Base-by-base conservation (phyloP, 2,888 invertebrate genomes). In the Protodeltote pygarga region DNA sequence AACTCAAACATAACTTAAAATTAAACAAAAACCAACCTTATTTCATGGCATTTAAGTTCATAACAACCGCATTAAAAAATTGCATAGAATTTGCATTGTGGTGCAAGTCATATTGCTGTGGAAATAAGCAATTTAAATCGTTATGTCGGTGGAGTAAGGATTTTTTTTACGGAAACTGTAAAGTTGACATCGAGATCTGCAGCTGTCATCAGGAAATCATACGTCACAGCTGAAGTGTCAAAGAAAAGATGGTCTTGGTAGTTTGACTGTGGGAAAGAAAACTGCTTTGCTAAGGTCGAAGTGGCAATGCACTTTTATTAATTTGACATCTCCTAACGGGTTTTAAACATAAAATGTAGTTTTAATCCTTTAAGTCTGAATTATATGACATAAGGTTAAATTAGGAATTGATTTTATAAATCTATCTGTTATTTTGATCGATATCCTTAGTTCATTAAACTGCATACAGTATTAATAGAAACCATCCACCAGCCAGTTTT, bases 151-250 rank as follows among this genome's bases (percentile, higher is more conserved):
- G 17, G 3, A 17, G 3, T 59, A 64, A 67, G 37, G 41, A 35
- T 41, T 41, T 33, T 50, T n/a, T n/a, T n/a, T n/a, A n/a, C n/a
- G 13, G 3, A 9, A 33, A 23, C 27, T 29, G 33, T 62, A 52
- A 41, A 51, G 66, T 54, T 59, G 52, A 59, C 60, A 54, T 51
- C 57, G 58, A 73, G 73, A 79, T 75, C 71, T 77, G 69, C 71
- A 73, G 73, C 75, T 83, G 86, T 85, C 87, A 85, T 78, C 77
- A 69, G 71, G 76, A 77, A 79, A 84, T 77, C 86, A 83, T 73
- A 79, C 76, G 79, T 87, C 83, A 82, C 68, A 66, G 70, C 71
- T 68, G 72, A 75, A 71, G 72, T 79, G 82, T 82, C 79, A 80
- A 75, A 80, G 79, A 67, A 77, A 79, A 81, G 78, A 80, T 81